Evolutionary conservation across 2,888 invertebrate genomes (phyloP).

Genomic region (Elegia similella): DNA sequence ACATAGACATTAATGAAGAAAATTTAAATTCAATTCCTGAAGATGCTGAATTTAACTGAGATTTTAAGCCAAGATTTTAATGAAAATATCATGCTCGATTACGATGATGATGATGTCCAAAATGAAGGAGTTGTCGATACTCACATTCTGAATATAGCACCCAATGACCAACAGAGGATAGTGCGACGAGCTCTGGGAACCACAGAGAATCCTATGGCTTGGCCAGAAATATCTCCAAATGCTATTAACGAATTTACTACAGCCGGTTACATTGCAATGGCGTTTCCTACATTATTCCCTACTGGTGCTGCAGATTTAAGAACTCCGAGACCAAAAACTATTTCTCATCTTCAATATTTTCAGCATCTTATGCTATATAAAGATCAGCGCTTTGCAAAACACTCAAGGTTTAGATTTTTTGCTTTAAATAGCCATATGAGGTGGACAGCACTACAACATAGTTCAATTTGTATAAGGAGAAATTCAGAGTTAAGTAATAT

Average conservation of each 20-base stretch:
- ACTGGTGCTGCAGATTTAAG: slow-evolving; percentile 6
- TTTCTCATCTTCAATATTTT: slow-evolving; percentile 9
- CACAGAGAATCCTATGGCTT: background rate
- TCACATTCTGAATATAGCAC: background rate
- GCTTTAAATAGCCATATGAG: background rate
- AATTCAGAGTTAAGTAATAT: background rate
- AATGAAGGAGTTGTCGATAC: background rate
- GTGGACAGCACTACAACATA: background rate
- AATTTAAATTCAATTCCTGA: background rate
- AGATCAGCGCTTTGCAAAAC: slow-evolving; percentile 8
- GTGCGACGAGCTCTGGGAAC: background rate
- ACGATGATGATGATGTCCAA: background rate
- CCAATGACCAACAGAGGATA: background rate
- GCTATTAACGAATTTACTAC: background rate
- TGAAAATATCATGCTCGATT: background rate
- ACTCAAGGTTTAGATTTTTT: background rate
- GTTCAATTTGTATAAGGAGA: background rate
- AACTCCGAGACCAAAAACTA: background rate
- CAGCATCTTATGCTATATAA: slow-evolving; percentile 7
- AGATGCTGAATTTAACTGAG: background rate
- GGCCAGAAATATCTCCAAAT: background rate
- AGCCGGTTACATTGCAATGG: background rate
- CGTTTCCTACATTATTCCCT: background rate
- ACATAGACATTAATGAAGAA: background rate
- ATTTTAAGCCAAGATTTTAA: too few relatives aligned